Base-by-base conservation (phyloP, 2,113 vertebrate genomes). In the Poicephalus gulielmi region DNA sequence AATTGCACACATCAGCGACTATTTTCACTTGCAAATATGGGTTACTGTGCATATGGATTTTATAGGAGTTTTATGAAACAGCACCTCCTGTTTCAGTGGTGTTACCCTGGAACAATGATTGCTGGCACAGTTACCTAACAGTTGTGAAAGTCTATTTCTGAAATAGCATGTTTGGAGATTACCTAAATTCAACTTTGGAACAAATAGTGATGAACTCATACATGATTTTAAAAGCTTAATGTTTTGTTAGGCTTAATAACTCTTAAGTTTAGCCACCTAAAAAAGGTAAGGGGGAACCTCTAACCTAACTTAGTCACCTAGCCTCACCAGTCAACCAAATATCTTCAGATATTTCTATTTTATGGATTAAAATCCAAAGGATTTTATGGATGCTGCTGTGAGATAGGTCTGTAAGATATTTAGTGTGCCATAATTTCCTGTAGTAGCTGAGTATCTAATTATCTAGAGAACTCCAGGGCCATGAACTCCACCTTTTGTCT, bases 1-100 rank as follows among this genome's bases (percentile, higher is more conserved):
- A 86, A 82, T 30, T 79, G 62, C 78, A 68, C 43, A 71, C 62
- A n/a, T 90, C 87, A 91, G 78, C 52, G 88, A 60, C 78, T 74
- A 39, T 87, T 91, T 96, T 79, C 62, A 76, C 74, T 93, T 90
- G 87, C 90, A 96, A 87, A 94, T 91, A 25, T 2, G 22, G n/a
- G 55, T 60, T 82, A 43, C 69, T 55, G 46, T 85, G 84, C 69
- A 20, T 75, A 55, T 64, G 66, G 74, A 87, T 85, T 94, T 94
- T 89, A 68, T 33, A 63, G 60, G 50, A 70, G 57, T 31, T 87
- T 71, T 90, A 50, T 20, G 70, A 75, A 79, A 12, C 17, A 75
- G 62, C 69, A 63, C 15, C 64, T 91, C 69, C n/a, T 62, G 0
- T 47, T 67, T 44, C 81, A 67, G 18, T 11, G 50, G 9, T 63